phyloP scores from a whole-genome alignment of 2,113 vertebrate genomes.

The Hystrix brachyura region DNA sequence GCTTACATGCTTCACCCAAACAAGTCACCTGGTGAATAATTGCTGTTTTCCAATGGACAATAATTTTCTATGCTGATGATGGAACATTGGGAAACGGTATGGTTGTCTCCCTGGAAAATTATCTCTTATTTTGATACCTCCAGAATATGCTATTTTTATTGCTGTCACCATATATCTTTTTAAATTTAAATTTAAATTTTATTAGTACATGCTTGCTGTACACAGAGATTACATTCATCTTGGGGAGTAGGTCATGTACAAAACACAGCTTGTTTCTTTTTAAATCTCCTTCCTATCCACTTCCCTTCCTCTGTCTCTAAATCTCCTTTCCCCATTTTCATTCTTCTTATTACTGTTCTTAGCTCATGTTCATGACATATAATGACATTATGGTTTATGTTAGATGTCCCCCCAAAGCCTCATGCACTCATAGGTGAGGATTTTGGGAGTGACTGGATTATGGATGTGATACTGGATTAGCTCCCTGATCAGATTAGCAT shows the following conservation, averaged over 20 bases:
- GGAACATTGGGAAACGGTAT: background rate
- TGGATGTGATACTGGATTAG: background rate
- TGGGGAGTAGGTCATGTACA: background rate
- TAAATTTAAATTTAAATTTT: background rate
- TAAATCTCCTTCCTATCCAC: background rate
- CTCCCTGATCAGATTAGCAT: background rate
- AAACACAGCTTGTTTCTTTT: background rate
- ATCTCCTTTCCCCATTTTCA: background rate
- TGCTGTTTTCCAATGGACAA: background rate
- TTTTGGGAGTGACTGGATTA: background rate
- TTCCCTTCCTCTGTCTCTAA: background rate
- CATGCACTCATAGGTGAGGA: background rate
- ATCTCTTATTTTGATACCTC: background rate
- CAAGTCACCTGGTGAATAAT: background rate
- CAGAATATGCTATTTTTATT: background rate
- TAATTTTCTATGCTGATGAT: background rate
- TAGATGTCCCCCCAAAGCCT: background rate
- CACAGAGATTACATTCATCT: background rate
- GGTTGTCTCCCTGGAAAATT: background rate
- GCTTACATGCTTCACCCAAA: background rate
- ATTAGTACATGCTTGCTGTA: background rate
- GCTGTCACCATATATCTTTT: background rate
- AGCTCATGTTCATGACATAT: background rate
- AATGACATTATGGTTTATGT: background rate
- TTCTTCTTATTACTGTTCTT: background rate